Evolutionary conservation across 2,888 invertebrate genomes (phyloP), one percentile per base, ranked within the genome.

Genomic region (Ecdyonurus torrentis): DNA sequence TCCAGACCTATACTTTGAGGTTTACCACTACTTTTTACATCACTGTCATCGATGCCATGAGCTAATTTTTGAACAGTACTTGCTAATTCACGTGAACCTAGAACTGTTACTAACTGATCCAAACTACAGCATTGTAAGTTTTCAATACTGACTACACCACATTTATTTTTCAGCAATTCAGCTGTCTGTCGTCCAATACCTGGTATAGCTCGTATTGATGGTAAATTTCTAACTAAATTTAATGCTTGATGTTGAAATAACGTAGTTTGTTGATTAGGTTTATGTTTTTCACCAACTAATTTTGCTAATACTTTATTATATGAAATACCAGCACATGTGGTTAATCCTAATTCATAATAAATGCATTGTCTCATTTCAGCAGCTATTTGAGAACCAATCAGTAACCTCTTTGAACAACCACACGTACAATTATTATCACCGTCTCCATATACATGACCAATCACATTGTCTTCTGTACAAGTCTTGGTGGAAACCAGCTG

Each of bases 241-340:
- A 79, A 74, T 7, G 82, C 83, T 70, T 82, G 80, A 66, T 83
- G 83, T 2, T 91, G 89, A 67, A 83, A 86, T 66, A 91, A 77
- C 24, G 85, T 80, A 0, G 91, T 90, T 74, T 92, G 91, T 70
- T 89, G 83, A 73, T 91, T 86, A 3, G 92, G 91, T 73, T 89
- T 90, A 71, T 89, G 80, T 66, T 82, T 75, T 52, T 81, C 79
- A 66, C 87, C 86, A 1, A 72, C 84, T 66, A 92, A 75, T 76
- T 92, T 92, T 1, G 91, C 86, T 70, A 91, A 74, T 64, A 91
- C 74, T 75, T 92, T 92, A 73, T 91, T 92, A 70, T 89, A 87
- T 37, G 87, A 85, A 66, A 91, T 81, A 60, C 92, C 92, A 50
- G 90, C 89, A 77, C 89, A 89, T 68, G 84, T 83, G 1, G 89